Conservation (phyloP, 1,140 invertebrate genomes). For the Rhagoletis pomonella region DNA sequence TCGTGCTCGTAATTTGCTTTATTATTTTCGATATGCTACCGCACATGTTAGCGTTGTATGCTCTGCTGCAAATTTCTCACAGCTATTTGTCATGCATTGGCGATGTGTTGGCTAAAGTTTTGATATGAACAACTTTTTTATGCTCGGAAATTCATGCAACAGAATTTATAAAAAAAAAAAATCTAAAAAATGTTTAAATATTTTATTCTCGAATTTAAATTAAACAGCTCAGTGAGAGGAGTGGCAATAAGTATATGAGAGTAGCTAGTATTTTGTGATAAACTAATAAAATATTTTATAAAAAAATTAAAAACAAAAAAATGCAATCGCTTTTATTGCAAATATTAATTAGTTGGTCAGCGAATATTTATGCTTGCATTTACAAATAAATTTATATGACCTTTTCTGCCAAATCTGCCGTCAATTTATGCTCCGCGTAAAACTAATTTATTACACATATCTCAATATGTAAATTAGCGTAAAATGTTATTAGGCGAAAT, state of each 20-base stretch:
- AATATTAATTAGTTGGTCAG: neutral
- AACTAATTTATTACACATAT: slow-evolving; percentile 10
- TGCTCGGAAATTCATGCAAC: neutral
- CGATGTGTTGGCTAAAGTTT: neutral
- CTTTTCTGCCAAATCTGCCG: neutral
- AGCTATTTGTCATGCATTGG: slow-evolving; percentile 27
- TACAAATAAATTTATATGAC: neutral
- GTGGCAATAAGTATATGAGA: too few species aligned
- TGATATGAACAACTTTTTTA: slow-evolving; percentile 4
- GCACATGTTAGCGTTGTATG: too few species aligned
- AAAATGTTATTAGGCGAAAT: neutral
- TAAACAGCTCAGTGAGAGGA: neutral
- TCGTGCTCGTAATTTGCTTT: neutral
- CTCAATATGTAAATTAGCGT: slow-evolving; percentile 1
- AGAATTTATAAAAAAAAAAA: neutral
- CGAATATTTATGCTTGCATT: neutral
- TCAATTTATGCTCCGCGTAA: slow-evolving; percentile 25
- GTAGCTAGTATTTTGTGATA: too few species aligned
- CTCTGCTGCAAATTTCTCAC: neutral
- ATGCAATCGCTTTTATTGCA: too few species aligned
- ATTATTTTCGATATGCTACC: neutral
- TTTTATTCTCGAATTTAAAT: neutral
- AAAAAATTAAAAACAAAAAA: too few species aligned
- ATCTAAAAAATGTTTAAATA: neutral
- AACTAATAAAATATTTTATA: too few species aligned